A percentile compares a stretch with the other conserved stretches of the same genome.
phyloP scores from a whole-genome alignment of 2,888 invertebrate species.

The Apantesis nais region DNA sequence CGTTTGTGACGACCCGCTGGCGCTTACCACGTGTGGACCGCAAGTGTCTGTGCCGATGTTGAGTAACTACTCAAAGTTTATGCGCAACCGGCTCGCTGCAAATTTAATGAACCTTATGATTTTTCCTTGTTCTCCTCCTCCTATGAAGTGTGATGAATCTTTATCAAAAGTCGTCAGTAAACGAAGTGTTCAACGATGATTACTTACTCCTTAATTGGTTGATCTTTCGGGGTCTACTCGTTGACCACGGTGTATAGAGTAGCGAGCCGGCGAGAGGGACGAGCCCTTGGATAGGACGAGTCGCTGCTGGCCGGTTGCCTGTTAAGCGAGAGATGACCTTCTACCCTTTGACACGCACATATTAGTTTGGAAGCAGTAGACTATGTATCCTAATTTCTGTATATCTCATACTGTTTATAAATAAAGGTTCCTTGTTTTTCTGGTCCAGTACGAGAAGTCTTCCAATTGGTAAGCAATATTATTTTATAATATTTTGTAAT shows the following conservation, averaged over 20 bases:
- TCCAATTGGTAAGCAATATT: too few relatives aligned
- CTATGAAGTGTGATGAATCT: neutral
- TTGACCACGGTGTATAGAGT: neutral
- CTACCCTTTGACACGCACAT: too few relatives aligned
- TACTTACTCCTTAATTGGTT: neutral
- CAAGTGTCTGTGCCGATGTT: neutral
- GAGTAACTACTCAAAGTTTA: neutral
- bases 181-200: neutral
- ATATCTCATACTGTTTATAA: too few relatives aligned
- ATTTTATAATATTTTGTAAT: too few relatives aligned
- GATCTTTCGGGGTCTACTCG: too few relatives aligned
- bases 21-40: too few relatives aligned
- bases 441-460: too few relatives aligned
- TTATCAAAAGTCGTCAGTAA: neutral
- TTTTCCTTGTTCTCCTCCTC: neutral
- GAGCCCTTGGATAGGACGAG: neutral
- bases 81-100: neutral
- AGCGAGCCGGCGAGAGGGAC: neutral
- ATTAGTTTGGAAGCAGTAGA: too few relatives aligned
- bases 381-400: too few relatives aligned
- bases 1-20: neutral
- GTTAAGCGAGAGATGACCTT: too few relatives aligned
- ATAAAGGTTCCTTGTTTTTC: too few relatives aligned
- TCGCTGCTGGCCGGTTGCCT: too few relatives aligned
- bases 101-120: neutral